phyloP scores from a whole-genome alignment of 2,113 vertebrate species.

The Microcebus lehilahytsara region DNA sequence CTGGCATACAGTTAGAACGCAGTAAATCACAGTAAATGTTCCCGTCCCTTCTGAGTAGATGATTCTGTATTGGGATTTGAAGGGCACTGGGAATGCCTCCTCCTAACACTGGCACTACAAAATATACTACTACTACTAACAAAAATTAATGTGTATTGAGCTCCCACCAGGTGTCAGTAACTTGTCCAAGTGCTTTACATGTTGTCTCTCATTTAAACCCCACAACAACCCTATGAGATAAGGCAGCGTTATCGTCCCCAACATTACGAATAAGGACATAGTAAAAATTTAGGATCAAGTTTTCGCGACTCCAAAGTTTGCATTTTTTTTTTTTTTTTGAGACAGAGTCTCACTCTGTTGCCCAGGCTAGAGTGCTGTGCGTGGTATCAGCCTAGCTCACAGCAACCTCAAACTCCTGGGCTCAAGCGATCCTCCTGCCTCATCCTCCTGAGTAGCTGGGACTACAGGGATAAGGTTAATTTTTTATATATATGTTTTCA shows the following conservation, averaged over 20 bases:
- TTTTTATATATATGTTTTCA: too few relatives aligned
- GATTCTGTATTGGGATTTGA: not conserved
- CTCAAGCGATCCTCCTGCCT: too few relatives aligned
- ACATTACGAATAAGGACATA: not conserved
- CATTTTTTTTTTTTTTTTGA: not conserved
- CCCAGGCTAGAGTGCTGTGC: not conserved
- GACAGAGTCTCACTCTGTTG: too few relatives aligned
- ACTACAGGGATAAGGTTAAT: too few relatives aligned
- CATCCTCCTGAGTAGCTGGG: too few relatives aligned
- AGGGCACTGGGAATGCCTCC: not conserved
- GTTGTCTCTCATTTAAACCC: not conserved
- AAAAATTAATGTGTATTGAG: not conserved
- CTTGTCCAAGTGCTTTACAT: not conserved
- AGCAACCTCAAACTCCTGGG: too few relatives aligned
- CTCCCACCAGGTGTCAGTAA: not conserved
- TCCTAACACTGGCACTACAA: not conserved
- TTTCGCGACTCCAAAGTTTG: not conserved
- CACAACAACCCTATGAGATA: not conserved
- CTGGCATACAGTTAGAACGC: not conserved
- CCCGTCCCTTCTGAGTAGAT: not conserved
- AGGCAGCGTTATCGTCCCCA: not conserved
- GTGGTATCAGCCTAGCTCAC: too few relatives aligned
- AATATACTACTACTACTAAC: not conserved
- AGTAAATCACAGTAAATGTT: not conserved
- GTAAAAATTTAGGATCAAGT: not conserved